These are phyloP conservation scores for Octodonta nipae DNA, from an alignment of 2,888 invertebrate species.

Conservation along the genomic window DNA sequence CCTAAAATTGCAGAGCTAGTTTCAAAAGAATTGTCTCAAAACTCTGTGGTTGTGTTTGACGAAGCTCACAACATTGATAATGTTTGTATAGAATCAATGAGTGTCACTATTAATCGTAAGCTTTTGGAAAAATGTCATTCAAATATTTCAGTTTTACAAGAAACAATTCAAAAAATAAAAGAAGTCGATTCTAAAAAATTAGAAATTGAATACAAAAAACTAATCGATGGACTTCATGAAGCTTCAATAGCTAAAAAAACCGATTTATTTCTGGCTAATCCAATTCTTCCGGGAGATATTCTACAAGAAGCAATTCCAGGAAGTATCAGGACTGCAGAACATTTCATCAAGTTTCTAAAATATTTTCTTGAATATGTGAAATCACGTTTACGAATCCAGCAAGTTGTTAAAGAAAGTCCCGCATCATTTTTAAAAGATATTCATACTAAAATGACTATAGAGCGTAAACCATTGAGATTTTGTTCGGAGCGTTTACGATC, in stretches of 20 bases:
- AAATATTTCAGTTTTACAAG: constrained; percentile 65
- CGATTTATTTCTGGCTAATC: constrained; percentile 80
- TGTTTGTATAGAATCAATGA: constrained; percentile 98
- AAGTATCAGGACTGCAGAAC: constrained; percentile 93
- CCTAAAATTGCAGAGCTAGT: constrained; percentile 98
- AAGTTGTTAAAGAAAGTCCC: constrained; percentile 94
- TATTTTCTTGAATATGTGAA: constrained; percentile 58
- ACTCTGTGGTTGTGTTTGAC: constrained; percentile 93
- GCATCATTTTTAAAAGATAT: constrained; percentile 91
- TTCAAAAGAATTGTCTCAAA: constrained; percentile 81
- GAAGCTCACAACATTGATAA: constrained; percentile 99
- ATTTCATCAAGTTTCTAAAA: constrained; percentile 86
- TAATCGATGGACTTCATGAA: constrained; percentile 84
- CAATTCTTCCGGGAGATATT: constrained; percentile 85
- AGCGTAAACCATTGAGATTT: constrained; percentile 90
- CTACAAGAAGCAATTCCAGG: constrained; percentile 92
- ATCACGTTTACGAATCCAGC: constrained; percentile 81
- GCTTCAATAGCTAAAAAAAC: constrained; percentile 74
- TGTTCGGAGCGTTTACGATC: constrained; percentile 85
- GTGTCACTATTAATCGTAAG: constrained; percentile 78
- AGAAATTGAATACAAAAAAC: constrained; percentile 76
- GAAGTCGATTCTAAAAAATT: constrained; percentile 75
- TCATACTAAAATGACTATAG: constrained; percentile 82
- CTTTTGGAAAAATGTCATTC: constrained; percentile 73
- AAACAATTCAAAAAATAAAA: constrained; percentile 69